These are phyloP conservation scores for Mirounga angustirostris DNA, from an alignment of 2,113 vertebrate species.

Conservation along the genomic window DNA sequence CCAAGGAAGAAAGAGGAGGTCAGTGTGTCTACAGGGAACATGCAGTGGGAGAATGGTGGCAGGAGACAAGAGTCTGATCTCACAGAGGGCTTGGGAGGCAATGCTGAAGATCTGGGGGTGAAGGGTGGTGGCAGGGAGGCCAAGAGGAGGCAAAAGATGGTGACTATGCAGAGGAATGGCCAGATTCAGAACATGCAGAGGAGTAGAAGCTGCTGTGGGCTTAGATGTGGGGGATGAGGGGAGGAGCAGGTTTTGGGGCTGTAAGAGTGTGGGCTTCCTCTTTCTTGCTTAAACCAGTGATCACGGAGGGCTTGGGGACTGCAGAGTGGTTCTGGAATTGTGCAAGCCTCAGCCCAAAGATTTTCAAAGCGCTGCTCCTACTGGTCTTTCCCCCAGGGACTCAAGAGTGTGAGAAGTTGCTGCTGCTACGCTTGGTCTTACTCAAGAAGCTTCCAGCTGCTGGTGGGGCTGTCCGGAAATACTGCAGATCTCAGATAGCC, in stretches of 20 bases:
- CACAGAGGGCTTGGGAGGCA: neutral
- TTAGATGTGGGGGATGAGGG: neutral
- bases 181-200: neutral
- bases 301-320: neutral
- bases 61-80: neutral
- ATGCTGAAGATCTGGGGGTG: neutral
- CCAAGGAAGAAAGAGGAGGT: neutral
- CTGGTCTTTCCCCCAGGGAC: neutral
- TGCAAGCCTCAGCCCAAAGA: conserved; percentile 27
- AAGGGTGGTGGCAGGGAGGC: neutral
- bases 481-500: neutral
- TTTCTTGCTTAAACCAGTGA: neutral
- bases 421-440: neutral
- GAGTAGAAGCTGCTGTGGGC: neutral
- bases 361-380: conserved; percentile 44
- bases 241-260: neutral
- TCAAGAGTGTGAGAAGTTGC: neutral
- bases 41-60: neutral
- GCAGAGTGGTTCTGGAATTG: conserved; percentile 25
- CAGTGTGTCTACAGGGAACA: neutral
- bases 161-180: neutral
- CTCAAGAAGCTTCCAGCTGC: conserved; percentile 32
- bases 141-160: too few relatives aligned
- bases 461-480: neutral
- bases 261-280: neutral